Evolutionary conservation across 1,140 invertebrate genomes (phyloP), one percentile per base, ranked within the genome.

Genomic region (Pseudomyrmex pallidus): DNA sequence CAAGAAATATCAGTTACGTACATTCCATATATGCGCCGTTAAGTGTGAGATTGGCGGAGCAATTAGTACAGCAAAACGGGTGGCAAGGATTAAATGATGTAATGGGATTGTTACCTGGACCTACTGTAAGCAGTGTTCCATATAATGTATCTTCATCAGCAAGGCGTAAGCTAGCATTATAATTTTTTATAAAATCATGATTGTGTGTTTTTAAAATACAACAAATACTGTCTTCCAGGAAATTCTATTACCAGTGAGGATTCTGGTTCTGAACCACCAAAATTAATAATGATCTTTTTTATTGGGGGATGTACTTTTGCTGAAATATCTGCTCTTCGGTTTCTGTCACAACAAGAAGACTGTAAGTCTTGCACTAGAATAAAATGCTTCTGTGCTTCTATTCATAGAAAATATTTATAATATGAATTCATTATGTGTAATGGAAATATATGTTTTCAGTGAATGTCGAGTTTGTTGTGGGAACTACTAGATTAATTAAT

Each of bases 261-360:
- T 82, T 97, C 96, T 0, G 94, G 95, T 64, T 95, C 95, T 9
- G 97, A 98, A 83, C 95, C 95, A 63, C 95, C 97, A 0, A 96
- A 96, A 90, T 96, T 98, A 1, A 96, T 98, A n/a, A 92, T 99
- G 5, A 98, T 99, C 0, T 98, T 99, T 91, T 99, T 99, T 91
- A 96, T 99, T 22, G 99, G 99, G 12, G 99, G 99, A 2, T 98
- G 98, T 91, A 99, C 99, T 0, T 99, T 97, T 95, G 97, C 98
- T 2, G 99, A 99, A 94, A 97, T 99, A 89, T 98, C 98, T 2
- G 98, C 98, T 0, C 93, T 99, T 1, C 95, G 99, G 85, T 99
- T 98, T 92, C 95, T 99, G 5, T 97, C 98, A 8, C 97, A 98
- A 90, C 97, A 98, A 93, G 98, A 99, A 94, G 98, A 99, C 87